These are phyloP conservation scores for Chelonus formosanus DNA, from an alignment of 2,888 invertebrate genomes.

Conservation along the genomic window DNA sequence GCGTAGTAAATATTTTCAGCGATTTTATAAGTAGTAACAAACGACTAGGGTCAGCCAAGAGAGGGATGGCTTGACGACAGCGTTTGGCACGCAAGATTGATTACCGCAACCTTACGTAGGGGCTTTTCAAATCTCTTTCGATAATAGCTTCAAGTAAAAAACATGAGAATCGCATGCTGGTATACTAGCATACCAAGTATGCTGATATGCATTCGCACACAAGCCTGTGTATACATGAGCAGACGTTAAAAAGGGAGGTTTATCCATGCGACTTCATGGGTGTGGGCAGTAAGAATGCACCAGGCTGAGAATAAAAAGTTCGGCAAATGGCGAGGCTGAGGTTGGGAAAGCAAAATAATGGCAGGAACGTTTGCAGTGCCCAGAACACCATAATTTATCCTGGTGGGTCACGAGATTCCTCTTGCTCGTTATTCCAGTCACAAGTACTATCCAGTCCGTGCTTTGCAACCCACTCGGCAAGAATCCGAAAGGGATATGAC, in stretches of 20 bases:
- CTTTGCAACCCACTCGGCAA: conserved; percentile 1
- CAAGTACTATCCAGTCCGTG: conserved; percentile 40
- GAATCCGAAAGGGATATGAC: conserved; percentile 9
- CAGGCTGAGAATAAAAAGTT: conserved; percentile 30
- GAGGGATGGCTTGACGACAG: not conserved
- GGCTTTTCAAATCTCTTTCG: too few species aligned
- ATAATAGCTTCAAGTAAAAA: too few species aligned
- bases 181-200: too few species aligned
- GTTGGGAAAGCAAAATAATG: conserved; percentile 40
- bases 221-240: too few species aligned
- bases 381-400: conserved; percentile 35
- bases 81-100: conserved; percentile 2
- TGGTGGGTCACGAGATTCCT: conserved; percentile 45
- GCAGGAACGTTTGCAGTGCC: conserved; percentile 38
- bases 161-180: too few species aligned
- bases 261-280: not conserved
- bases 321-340: conserved; percentile 21
- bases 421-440: conserved; percentile 56
- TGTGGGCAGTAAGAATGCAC: conserved; percentile 14
- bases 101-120: too few species aligned
- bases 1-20: too few species aligned
- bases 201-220: too few species aligned
- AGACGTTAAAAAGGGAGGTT: not conserved
- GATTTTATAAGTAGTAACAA: conserved; percentile 13
- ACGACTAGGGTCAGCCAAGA: not conserved